phyloP scores from a whole-genome alignment of 2,113 vertebrate species.

The Paedocypris sp. region DNA sequence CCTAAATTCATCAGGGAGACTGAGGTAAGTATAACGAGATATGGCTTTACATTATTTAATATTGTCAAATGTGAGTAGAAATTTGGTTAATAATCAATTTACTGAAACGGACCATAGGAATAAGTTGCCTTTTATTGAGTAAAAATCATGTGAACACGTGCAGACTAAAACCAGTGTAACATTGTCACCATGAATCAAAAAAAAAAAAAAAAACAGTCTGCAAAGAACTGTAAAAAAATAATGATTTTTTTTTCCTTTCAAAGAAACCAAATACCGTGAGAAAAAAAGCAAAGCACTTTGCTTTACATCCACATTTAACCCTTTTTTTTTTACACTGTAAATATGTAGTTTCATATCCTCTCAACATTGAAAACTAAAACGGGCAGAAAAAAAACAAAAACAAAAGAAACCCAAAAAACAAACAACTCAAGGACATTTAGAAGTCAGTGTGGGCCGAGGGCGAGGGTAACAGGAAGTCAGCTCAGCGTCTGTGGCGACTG shows the following conservation, averaged over 20 bases:
- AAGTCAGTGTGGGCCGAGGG: no score
- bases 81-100: background rate
- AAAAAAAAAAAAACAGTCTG: slow-evolving; percentile 71
- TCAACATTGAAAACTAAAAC: slow-evolving; percentile 52
- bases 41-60: no score
- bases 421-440: no score
- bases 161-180: slow-evolving; percentile 95
- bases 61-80: background rate
- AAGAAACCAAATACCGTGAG: slow-evolving; percentile 57
- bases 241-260: slow-evolving; percentile 58
- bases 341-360: slow-evolving; percentile 56
- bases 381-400: background rate
- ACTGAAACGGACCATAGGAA: background rate
- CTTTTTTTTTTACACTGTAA: slow-evolving; percentile 71
- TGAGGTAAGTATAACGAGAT: no score
- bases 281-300: slow-evolving; percentile 66
- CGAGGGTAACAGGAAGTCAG: background rate
- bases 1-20: no score
- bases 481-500: slow-evolving; percentile 82
- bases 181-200: slow-evolving; percentile 53
- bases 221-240: slow-evolving; percentile 77
- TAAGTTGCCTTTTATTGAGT: slow-evolving; percentile 62
- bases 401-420: slow-evolving; percentile 5
- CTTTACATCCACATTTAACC: slow-evolving; percentile 52
- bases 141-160: slow-evolving; percentile 90